Percentiles rank a stretch among this genome's conserved stretches.
Evolutionary conservation across 2,113 vertebrate genomes (phyloP).

Genomic region (Lasiurus cinereus): DNA sequence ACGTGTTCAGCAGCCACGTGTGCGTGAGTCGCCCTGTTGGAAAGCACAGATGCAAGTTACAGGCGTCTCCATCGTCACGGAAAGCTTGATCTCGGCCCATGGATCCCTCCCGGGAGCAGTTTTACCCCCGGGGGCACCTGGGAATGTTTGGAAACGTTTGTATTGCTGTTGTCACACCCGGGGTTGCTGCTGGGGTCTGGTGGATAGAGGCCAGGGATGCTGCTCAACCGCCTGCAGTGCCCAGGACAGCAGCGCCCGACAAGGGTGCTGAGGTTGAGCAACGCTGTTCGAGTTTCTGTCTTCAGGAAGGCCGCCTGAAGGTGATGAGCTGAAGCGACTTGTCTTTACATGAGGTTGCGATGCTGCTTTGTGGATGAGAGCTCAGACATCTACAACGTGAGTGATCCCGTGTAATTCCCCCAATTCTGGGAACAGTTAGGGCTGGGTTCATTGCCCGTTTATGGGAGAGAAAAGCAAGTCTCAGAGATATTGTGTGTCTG

Average conservation of each 20-base stretch:
- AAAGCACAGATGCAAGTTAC: accelerated
- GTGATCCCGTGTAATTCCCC: background rate
- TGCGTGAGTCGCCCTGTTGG: background rate
- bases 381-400: background rate
- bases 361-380: background rate
- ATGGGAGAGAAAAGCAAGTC: background rate
- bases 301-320: background rate
- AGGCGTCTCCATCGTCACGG: accelerated
- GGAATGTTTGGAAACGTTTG: background rate
- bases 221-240: background rate
- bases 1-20: too few relatives aligned
- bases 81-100: background rate
- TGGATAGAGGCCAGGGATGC: background rate
- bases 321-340: background rate
- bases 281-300: background rate
- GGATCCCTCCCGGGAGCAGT: background rate
- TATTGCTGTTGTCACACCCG: background rate
- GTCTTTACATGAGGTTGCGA: background rate
- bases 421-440: background rate
- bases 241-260: background rate
- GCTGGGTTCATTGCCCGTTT: background rate
- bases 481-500: background rate
- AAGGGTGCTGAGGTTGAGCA: background rate
- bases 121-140: background rate
- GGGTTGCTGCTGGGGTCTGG: background rate